These are phyloP conservation scores for Babyrousa celebensis DNA, from an alignment of 2,797 vertebrate genomes.

Conservation along the genomic window DNA sequence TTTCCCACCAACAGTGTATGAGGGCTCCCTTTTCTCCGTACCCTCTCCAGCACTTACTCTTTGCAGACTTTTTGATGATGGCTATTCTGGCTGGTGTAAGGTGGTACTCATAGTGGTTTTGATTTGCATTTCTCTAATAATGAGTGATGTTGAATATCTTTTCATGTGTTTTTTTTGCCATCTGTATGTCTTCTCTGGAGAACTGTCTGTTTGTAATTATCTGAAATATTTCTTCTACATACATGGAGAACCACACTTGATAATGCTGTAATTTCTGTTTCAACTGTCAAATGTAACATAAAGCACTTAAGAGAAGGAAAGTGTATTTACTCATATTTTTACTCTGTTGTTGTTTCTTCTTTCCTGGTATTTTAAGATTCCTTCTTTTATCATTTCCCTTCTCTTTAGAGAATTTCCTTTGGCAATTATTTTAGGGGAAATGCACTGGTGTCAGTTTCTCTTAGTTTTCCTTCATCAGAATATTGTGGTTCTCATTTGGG, in stretches of 20 bases:
- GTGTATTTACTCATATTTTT: background rate
- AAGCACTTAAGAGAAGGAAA: background rate
- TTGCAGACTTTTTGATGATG: too few species aligned
- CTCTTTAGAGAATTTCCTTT: conserved; percentile 2
- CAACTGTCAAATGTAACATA: background rate
- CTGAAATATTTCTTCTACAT: background rate
- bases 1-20: too few species aligned
- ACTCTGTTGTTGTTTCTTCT: background rate
- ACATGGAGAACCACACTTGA: background rate
- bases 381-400: background rate
- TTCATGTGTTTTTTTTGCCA: too few species aligned
- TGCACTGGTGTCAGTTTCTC: background rate
- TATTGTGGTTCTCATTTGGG: background rate
- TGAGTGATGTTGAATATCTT: too few species aligned
- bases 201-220: background rate
- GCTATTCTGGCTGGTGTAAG: too few species aligned
- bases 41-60: too few species aligned
- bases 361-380: background rate
- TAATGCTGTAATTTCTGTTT: background rate
- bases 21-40: too few species aligned
- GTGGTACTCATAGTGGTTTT: too few species aligned
- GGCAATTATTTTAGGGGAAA: background rate
- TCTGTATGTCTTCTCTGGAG: too few species aligned
- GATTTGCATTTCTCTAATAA: too few species aligned
- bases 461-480: conserved; percentile 27